phyloP scores from a whole-genome alignment of 2,888 invertebrate genomes.

The Perizoma affinitatum region DNA sequence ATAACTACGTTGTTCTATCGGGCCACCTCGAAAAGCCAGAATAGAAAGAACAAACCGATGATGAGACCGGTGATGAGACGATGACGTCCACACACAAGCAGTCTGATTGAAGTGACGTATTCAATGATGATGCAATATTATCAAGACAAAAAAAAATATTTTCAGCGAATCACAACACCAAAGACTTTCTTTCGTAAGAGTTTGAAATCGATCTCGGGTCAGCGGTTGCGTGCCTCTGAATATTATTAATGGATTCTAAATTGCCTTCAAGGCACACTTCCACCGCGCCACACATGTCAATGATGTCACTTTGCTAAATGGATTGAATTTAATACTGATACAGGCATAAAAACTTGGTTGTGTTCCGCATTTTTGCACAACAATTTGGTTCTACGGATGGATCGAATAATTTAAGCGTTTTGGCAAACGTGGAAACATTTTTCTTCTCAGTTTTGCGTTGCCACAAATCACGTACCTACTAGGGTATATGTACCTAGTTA shows the following conservation, averaged over 20 bases:
- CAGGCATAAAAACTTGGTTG: conserved; percentile 27
- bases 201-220: conserved; percentile 20
- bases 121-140: too few species aligned
- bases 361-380: conserved; percentile 13
- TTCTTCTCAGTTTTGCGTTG: too few species aligned
- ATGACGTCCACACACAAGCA: too few species aligned
- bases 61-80: too few species aligned
- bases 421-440: not conserved
- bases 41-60: too few species aligned
- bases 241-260: conserved; percentile 75
- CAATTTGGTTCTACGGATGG: conserved; percentile 21
- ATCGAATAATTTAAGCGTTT: conserved; percentile 16
- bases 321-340: conserved; percentile 55
- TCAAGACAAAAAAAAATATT: too few species aligned
- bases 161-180: not conserved
- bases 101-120: too few species aligned
- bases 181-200: not conserved
- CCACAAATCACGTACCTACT: too few species aligned
- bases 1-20: too few species aligned
- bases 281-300: conserved; percentile 54
- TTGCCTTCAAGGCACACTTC: conserved; percentile 69
- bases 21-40: too few species aligned
- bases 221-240: conserved; percentile 57
- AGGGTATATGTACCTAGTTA: too few species aligned
- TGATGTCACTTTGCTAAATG: conserved; percentile 57